phyloP scores from a whole-genome alignment of 2,888 invertebrate genomes.

The Harpagoxenus sublaevis region DNA sequence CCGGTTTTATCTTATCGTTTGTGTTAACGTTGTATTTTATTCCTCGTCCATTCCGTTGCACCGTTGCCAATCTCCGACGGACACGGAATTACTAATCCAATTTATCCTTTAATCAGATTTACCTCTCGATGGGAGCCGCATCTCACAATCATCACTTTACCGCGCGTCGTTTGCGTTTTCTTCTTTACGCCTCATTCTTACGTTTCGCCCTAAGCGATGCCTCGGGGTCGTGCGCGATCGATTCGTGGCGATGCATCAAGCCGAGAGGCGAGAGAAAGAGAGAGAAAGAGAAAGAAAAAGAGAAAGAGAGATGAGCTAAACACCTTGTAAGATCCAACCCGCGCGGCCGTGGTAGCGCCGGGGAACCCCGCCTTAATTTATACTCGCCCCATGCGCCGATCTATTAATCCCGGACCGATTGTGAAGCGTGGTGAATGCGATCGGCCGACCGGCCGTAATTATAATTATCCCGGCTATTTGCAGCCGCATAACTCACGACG shows the following conservation, averaged over 20 bases:
- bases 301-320: constrained; percentile 5
- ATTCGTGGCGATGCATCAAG: constrained; percentile 36
- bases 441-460: constrained; percentile 40
- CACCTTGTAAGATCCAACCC: constrained; percentile 38
- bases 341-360: constrained; percentile 25
- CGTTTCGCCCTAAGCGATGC: constrained; percentile 6
- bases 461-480: constrained; percentile 52
- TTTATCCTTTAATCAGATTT: constrained; percentile 40
- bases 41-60: neutral
- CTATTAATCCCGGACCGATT: constrained; percentile 46
- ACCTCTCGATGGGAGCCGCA: neutral
- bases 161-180: neutral
- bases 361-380: constrained; percentile 47
- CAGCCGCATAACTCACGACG: constrained; percentile 46
- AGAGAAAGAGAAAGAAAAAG: neutral
- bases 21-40: constrained; percentile 16
- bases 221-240: constrained; percentile 5
- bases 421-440: constrained; percentile 46
- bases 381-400: constrained; percentile 38
- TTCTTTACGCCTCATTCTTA: neutral
- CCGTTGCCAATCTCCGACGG: neutral
- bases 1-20: constrained; percentile 1
- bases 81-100: constrained; percentile 18
- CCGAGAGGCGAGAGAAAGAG: neutral
- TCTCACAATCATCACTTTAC: constrained; percentile 21